Evolutionary conservation across 2,888 invertebrate genomes (phyloP).

Genomic region (Idaea straminata): DNA sequence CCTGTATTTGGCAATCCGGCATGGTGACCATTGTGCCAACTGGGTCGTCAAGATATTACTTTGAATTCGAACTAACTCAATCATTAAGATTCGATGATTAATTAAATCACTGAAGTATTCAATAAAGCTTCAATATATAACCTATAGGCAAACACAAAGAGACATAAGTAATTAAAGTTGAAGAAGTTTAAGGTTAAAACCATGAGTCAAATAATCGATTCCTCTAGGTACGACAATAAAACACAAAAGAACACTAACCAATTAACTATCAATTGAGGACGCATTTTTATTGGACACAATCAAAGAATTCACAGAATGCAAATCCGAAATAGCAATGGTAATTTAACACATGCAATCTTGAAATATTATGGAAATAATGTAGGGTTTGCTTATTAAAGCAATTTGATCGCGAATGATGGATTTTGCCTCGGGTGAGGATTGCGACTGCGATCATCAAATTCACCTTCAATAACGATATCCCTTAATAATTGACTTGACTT

Average conservation of each 20-base stretch:
- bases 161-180: neutral
- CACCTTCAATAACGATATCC: conserved; percentile 25
- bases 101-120: neutral
- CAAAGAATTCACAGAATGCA: conserved; percentile 39
- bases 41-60: no score
- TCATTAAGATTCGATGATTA: neutral
- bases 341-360: conserved; percentile 55
- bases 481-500: conserved; percentile 6
- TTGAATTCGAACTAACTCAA: neutral
- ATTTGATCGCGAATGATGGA: conserved; percentile 44
- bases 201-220: neutral
- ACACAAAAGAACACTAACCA: conserved; percentile 6
- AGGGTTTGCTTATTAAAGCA: conserved; percentile 38
- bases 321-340: conserved; percentile 43
- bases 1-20: no score
- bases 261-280: conserved; percentile 20
- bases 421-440: conserved; percentile 53
- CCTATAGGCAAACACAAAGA: neutral
- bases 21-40: no score
- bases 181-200: neutral
- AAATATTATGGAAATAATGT: conserved; percentile 46
- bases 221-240: neutral
- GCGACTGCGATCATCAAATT: conserved; percentile 32
- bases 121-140: neutral
- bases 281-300: conserved; percentile 17